Evolutionary conservation across 2,113 vertebrate species (phyloP), one percentile per base, ranked within the genome.

Genomic region (Canis aureus): DNA sequence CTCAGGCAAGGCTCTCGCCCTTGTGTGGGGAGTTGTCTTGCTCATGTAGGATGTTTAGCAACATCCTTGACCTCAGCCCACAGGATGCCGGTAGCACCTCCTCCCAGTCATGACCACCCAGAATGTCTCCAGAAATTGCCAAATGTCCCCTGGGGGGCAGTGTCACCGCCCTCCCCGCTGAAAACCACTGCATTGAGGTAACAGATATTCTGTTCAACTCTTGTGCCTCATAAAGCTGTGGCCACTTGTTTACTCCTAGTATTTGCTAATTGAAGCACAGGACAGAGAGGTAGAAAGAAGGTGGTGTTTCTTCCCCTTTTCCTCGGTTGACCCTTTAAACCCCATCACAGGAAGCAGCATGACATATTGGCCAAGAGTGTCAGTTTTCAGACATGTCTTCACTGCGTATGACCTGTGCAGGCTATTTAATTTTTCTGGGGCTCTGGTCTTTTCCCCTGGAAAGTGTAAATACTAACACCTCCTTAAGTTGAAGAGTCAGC

Each of bases 231-330:
- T 60, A 84, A 86, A 74, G 57, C 91, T 87, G 83, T 90, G 92
- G 88, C 62, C 69, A 59, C 94, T 95, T 96, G 89, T 96, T 97
- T 95, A 86, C 53, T 64, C 64, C 11, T 7, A 90, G 80, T 32
- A 15, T 57, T n/a, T 74, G 90, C 23, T 29, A 49, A 81, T 16
- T 35, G 38, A 71, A 73, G 49, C 60, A 51, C 53, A 23, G 81
- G 79, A 78, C 53, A n/a, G 67, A 49, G 74, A 78, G 73, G 71
- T 3, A 74, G n/a, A 67, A 71, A 80, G 83, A 67, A 90, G 43
- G 38, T 20, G 20, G 32, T 62, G 62, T 95, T 71, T 94, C 81
- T 89, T 66, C 19, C 17, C 60, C 20, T 69, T 78, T 82, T 62
- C 73, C 73, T 85, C 1, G 7, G 69, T 1, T 53, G 88, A 60